phyloP scores from a whole-genome alignment of 2,113 vertebrate species.

The Polypterus bichir region DNA sequence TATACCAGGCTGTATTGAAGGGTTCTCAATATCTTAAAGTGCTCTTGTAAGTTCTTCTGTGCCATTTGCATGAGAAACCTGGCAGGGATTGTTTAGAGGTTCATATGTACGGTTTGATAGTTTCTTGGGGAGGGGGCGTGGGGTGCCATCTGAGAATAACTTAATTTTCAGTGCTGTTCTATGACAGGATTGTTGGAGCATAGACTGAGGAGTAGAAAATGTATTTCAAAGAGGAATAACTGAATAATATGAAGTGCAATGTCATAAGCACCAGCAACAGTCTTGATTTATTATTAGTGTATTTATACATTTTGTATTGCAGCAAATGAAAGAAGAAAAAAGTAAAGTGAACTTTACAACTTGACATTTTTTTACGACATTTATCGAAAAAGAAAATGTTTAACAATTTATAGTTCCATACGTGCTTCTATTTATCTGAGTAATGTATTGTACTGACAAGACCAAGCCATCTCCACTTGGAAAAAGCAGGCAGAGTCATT shows the following conservation, averaged over 20 bases:
- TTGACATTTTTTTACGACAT: too few relatives aligned
- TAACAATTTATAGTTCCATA: too few relatives aligned
- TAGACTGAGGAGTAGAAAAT: constrained; percentile 51
- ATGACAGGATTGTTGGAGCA: constrained; percentile 75
- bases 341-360: constrained; percentile 22
- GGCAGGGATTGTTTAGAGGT: constrained; percentile 78
- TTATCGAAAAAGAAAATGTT: too few relatives aligned
- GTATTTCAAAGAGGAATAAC: constrained; percentile 52
- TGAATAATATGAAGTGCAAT: constrained; percentile 44
- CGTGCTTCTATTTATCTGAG: too few relatives aligned
- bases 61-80: constrained; percentile 94
- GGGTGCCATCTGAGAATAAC: constrained; percentile 80
- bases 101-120: constrained; percentile 87
- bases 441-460: too few relatives aligned
- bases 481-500: too few relatives aligned
- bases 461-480: too few relatives aligned
- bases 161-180: constrained; percentile 81
- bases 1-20: constrained; percentile 79
- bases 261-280: neutral
- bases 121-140: constrained; percentile 69
- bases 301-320: too few relatives aligned
- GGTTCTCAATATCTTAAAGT: constrained; percentile 87
- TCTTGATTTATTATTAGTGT: too few relatives aligned
- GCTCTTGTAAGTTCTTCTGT: constrained; percentile 86
- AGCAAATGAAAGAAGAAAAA: too few relatives aligned